These are phyloP conservation scores for Zalophus californianus DNA, from an alignment of 2,797 vertebrate genomes.

Conservation along the genomic window DNA sequence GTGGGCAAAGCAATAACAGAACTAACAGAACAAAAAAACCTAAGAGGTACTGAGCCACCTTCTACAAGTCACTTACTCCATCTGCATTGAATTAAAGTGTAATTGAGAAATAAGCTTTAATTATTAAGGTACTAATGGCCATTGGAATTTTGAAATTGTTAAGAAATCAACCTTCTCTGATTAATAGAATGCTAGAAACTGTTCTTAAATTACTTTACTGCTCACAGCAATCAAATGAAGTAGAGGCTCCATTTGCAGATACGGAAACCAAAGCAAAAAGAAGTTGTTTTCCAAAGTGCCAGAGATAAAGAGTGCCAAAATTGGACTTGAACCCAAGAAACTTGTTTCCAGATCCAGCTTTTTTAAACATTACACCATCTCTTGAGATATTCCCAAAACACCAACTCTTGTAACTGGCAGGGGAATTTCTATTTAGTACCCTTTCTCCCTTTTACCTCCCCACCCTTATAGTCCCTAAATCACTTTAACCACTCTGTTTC, in stretches of 20 bases:
- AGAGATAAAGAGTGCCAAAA: background rate
- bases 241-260: background rate
- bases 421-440: background rate
- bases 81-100: background rate
- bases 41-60: background rate
- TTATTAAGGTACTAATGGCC: background rate
- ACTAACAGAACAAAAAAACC: no score
- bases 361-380: background rate
- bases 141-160: background rate
- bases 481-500: background rate
- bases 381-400: background rate
- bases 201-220: background rate
- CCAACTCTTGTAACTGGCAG: background rate
- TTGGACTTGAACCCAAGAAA: background rate
- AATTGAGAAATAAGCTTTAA: background rate
- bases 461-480: background rate
- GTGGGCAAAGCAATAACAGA: accelerated
- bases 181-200: background rate
- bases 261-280: background rate
- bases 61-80: background rate
- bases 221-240: background rate
- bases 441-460: background rate
- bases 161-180: background rate
- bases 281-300: background rate
- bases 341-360: background rate